Conservation (phyloP, 2,888 invertebrate genomes). For the Tetragonula carbonaria region DNA sequence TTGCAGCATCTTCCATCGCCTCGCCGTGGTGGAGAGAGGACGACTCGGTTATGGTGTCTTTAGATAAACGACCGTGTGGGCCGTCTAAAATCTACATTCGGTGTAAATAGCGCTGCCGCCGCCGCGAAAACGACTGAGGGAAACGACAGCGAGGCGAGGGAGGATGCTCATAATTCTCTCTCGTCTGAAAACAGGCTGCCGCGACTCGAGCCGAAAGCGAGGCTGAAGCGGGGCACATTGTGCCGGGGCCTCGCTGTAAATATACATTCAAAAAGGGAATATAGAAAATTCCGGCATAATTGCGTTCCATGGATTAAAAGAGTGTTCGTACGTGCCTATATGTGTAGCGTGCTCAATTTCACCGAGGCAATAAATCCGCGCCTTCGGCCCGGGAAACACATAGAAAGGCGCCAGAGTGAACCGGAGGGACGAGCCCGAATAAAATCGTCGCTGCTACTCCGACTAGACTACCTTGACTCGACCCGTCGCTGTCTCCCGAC, state of each 20-base stretch:
- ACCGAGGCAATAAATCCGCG: constrained; percentile 57
- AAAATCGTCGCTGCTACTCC: constrained; percentile 45
- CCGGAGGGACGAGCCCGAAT: constrained; percentile 5
- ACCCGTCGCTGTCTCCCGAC: neutral
- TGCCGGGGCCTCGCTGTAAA: constrained; percentile 56
- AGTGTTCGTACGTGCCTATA: constrained; percentile 44
- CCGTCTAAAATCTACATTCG: constrained; percentile 62
- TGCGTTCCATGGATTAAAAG: constrained; percentile 64
- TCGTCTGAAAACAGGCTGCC: constrained; percentile 42
- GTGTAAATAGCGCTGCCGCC: constrained; percentile 57
- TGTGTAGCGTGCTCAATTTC: constrained; percentile 58
- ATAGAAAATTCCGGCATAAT: constrained; percentile 66
- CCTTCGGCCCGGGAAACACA: neutral
- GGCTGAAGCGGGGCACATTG: constrained; percentile 55
- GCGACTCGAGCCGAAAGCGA: constrained; percentile 50
- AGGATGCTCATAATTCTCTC: constrained; percentile 66
- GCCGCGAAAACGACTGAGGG: constrained; percentile 1
- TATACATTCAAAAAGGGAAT: constrained; percentile 65
- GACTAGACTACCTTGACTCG: constrained; percentile 1
- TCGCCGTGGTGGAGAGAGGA: constrained; percentile 23
- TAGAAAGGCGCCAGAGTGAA: too few species aligned
- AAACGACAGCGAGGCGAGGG: neutral
- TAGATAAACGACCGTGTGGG: constrained; percentile 38
- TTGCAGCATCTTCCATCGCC: neutral
- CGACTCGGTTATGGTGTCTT: constrained; percentile 51